These are phyloP conservation scores for Trichosurus vulpecula DNA, from an alignment of 2,797 vertebrate species.

Conservation along the genomic window DNA sequence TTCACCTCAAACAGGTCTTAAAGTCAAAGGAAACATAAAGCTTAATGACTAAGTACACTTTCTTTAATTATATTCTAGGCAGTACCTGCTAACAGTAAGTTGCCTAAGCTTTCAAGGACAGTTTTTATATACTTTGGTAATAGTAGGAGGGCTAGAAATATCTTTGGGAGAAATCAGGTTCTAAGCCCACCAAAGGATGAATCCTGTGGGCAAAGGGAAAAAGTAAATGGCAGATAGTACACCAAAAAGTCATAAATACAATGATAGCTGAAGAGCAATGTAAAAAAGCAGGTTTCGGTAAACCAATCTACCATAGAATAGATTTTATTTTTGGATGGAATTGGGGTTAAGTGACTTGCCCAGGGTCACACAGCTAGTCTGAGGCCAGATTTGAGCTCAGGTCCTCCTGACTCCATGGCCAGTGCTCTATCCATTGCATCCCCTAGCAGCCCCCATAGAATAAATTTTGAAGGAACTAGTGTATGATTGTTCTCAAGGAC, in stretches of 20 bases:
- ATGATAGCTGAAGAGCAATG: neutral
- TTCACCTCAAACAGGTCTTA: neutral
- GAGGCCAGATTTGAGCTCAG: neutral
- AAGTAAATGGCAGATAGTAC: neutral
- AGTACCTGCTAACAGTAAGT: neutral
- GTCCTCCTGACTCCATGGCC: neutral
- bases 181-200: neutral
- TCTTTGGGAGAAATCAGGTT: neutral
- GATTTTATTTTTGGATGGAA: neutral
- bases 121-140: neutral
- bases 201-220: neutral
- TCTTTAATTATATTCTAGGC: constrained; percentile 9
- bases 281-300: too few relatives aligned
- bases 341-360: neutral
- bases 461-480: neutral
- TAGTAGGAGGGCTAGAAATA: neutral
- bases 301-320: neutral
- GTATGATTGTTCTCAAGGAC: neutral
- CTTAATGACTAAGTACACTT: neutral
- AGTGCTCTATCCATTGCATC: neutral
- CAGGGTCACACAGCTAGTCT: neutral
- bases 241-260: neutral
- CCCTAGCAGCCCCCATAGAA: neutral
- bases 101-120: neutral
- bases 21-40: constrained; percentile 27